These are phyloP conservation scores for Hemibagrus wyckioides DNA, from an alignment of 2,113 vertebrate species.

Conservation along the genomic window DNA sequence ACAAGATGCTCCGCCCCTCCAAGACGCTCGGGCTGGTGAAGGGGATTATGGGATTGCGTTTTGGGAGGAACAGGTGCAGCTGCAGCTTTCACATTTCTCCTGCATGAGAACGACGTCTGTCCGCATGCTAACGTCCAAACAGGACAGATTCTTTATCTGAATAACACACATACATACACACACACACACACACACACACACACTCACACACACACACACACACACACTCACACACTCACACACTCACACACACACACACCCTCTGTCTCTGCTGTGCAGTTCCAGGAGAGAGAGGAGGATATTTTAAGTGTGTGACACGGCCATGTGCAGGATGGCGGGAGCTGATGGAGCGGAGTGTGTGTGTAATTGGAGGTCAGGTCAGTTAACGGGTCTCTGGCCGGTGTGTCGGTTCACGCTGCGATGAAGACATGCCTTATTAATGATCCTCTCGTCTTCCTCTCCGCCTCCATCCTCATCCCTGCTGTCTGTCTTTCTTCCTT, in stretches of 20 bases:
- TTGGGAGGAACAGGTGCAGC: constrained; percentile 9
- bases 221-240: background rate
- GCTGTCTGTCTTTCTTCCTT: constrained; percentile 16
- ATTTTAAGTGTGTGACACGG: background rate
- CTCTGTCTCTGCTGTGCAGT: background rate
- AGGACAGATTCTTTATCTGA: background rate
- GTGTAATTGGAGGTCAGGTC: constrained; percentile 9
- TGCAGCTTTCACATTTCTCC: constrained; percentile 16
- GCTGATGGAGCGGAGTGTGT: background rate
- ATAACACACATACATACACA: no score
- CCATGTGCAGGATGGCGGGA: background rate
- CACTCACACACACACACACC: background rate
- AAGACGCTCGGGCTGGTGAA: background rate
- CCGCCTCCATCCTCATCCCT: background rate
- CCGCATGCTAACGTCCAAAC: background rate
- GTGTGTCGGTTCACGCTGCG: background rate
- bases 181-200: background rate
- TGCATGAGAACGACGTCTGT: constrained; percentile 17
- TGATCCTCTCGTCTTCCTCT: constrained; percentile 8
- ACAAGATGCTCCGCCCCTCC: background rate
- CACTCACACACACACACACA: background rate
- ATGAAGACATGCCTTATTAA: constrained; percentile 30
- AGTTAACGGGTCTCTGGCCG: constrained; percentile 20
- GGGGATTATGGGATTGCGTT: background rate
- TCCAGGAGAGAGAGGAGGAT: background rate